Evolutionary conservation across 1,140 invertebrate species (phyloP).

Genomic region (Neotoxoptera formosana): DNA sequence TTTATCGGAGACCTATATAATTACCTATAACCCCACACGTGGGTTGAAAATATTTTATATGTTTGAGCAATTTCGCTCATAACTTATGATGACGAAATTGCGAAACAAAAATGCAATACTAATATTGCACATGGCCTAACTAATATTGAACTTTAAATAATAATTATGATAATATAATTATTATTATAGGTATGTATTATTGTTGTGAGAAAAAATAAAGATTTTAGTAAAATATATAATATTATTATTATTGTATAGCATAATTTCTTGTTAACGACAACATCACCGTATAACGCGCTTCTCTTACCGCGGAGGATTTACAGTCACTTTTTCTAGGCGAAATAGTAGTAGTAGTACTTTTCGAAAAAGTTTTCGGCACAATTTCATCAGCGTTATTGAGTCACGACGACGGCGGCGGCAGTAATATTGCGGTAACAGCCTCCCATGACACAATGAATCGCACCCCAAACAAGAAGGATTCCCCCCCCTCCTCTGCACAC

Average conservation of each 20-base stretch:
- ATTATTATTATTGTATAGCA: neutral
- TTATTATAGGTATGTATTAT: neutral
- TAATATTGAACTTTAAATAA: neutral
- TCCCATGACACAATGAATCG: slow-evolving; percentile 32
- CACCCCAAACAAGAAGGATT: neutral
- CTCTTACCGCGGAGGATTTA: neutral
- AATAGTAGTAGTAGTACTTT: neutral
- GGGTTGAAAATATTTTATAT: neutral
- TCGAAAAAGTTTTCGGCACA: slow-evolving; percentile 24
- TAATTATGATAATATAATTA: too few relatives aligned
- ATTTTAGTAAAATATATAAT: neutral
- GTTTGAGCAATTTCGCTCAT: neutral
- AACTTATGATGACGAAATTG: neutral
- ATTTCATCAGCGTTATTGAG: slow-evolving; percentile 46
- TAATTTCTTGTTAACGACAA: neutral
- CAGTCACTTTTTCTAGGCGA: neutral
- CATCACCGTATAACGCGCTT: neutral
- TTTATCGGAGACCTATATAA: neutral
- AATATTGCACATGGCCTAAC: neutral
- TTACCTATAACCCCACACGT: neutral
- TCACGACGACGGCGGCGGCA: neutral
- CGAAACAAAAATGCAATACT: neutral
- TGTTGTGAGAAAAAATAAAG: neutral
- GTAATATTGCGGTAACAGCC: neutral
- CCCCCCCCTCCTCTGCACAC: too few relatives aligned